Conservation (phyloP, 2,888 invertebrate genomes). For the Thecocarcelia acutangulata region DNA sequence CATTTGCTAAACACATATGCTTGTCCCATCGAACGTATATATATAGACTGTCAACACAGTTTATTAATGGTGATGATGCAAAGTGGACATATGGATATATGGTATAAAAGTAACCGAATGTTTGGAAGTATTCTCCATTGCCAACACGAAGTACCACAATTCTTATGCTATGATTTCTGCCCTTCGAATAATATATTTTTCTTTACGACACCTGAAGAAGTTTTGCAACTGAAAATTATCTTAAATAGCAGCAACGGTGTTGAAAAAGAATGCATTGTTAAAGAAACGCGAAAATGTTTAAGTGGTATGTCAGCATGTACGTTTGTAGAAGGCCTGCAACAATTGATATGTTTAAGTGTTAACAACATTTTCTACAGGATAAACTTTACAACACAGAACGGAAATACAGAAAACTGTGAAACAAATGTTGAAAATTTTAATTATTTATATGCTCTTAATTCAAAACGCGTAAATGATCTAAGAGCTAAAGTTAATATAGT, state of each 20-base stretch:
- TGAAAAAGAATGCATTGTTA: conserved; percentile 71
- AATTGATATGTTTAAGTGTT: conserved; percentile 78
- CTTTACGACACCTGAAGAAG: conserved; percentile 75
- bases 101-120: conserved; percentile 75
- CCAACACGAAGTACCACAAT: conserved; percentile 73
- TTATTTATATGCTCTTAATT: conserved; percentile 72
- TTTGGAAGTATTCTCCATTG: conserved; percentile 72
- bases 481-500: conserved; percentile 68
- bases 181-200: conserved; percentile 73
- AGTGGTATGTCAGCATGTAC: conserved; percentile 78
- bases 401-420: not conserved
- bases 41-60: conserved; percentile 71
- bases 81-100: conserved; percentile 78
- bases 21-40: conserved; percentile 73
- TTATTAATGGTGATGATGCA: conserved; percentile 75
- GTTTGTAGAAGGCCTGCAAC: conserved; percentile 75
- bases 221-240: conserved; percentile 74
- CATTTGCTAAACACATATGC: conserved; percentile 74
- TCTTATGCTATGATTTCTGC: conserved; percentile 74
- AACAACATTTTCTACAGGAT: conserved; percentile 79
- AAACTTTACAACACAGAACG: conserved; percentile 60
- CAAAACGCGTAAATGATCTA: conserved; percentile 71
- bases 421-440: conserved; percentile 54
- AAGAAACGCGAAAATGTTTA: conserved; percentile 73
- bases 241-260: conserved; percentile 64